Base-by-base conservation (phyloP, 2,888 invertebrate genomes). In the Lycophotia porphyrea region DNA sequence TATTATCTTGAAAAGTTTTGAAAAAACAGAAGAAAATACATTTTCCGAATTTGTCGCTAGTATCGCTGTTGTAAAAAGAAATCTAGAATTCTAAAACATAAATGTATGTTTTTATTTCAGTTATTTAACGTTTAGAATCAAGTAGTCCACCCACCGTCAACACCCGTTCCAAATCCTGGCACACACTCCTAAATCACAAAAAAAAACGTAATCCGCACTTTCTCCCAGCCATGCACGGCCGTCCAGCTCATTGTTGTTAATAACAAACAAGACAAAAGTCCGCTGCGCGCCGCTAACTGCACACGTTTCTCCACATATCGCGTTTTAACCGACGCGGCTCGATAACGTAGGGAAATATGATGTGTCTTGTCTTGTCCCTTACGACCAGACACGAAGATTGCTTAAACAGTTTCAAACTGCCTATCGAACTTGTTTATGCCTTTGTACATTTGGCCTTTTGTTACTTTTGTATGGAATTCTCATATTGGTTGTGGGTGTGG, bases 201-300 rank as follows among this genome's bases (percentile, higher is more conserved):
- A 27, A 55, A 60, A 44, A 66, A 2, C 24, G 49, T 21, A 64
- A 9, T 42, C 76, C 85, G 75, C 82, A 92, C 88, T 93, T 92
- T 89, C 90, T 75, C 31, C 70, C 73, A 66, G 74, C 91, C 86
- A 83, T 87, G 80, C 91, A 34, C 27, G 55, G 34, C 74, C 80
- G 80, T 84, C 89, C 91, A 91, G 93, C 92, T 93, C 91, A 93
- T 94, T 94, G 93, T 93, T 92, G 92, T 92, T 94, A 95, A 94
- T 94, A 95, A 95, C 94, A 95, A 95, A 95, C 95, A 95, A 95
- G 94, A 92, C 94, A 93, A 94, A 93, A 93, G 92, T 90, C 90
- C 91, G 91, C 92, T 39, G 63, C 63, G 39, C 63, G 61, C 93
- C 93, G 93, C 93, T 94, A 94, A 94, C 93, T 93, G 93, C 93